A percentile compares a stretch with the other conserved stretches of the same genome.
These are phyloP conservation scores for Belonocnema kinseyi DNA, from an alignment of 1,140 invertebrate genomes.

Conservation along the genomic window DNA sequence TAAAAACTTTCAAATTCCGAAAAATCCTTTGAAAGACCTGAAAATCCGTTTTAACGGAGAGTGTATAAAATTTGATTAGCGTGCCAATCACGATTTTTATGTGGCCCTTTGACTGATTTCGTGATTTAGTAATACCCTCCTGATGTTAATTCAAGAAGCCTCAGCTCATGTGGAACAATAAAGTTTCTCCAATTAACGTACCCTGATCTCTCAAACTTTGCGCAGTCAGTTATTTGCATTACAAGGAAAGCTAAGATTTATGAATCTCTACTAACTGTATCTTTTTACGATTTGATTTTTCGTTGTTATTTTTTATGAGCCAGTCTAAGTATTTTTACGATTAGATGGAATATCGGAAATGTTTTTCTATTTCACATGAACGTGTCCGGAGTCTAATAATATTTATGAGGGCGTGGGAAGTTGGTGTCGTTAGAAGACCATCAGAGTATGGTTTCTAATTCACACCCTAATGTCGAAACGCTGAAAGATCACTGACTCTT, in stretches of 20 bases:
- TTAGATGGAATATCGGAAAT: slow-evolving; percentile 18
- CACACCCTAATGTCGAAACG: no score
- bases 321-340: background rate
- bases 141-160: background rate
- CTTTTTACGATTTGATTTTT: background rate
- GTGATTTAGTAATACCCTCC: no score
- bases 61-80: no score
- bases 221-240: slow-evolving; percentile 7
- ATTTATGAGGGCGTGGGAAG: slow-evolving; percentile 32
- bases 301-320: background rate
- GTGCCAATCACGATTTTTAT: background rate
- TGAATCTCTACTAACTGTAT: background rate
- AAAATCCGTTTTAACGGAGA: no score
- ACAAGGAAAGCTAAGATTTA: background rate
- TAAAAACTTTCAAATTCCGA: no score
- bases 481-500: no score
- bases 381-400: slow-evolving; percentile 25
- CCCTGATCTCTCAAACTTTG: background rate
- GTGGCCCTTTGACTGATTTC: no score
- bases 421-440: background rate
- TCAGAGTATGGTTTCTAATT: no score
- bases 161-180: background rate
- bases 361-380: slow-evolving; percentile 23
- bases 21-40: no score
- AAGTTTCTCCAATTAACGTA: slow-evolving; percentile 23